Evolutionary conservation across 1,140 invertebrate species (phyloP).

Genomic region (Caenorhabditis latens): DNA sequence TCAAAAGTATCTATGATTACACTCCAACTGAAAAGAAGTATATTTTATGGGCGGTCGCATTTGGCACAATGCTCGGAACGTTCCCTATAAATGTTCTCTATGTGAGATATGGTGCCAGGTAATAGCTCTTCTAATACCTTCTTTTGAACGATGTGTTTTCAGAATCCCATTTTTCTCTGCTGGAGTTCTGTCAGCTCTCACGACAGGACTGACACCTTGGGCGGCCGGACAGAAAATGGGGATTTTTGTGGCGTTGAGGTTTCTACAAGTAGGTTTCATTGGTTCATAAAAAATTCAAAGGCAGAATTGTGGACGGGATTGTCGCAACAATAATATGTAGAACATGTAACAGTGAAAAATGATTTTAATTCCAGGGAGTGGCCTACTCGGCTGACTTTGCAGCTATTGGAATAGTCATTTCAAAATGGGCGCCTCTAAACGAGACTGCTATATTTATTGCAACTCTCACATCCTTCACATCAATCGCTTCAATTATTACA

Average conservation of each 20-base stretch:
- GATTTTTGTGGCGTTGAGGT: slow-evolving; percentile 52
- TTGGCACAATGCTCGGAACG: slow-evolving; percentile 61
- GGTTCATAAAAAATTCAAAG: too few species aligned
- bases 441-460: slow-evolving; percentile 66
- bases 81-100: slow-evolving; percentile 61
- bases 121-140: neutral
- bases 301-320: too few species aligned
- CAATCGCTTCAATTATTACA: slow-evolving; percentile 61
- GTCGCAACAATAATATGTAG: neutral
- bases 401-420: slow-evolving; percentile 59
- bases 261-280: slow-evolving; percentile 43
- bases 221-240: slow-evolving; percentile 12
- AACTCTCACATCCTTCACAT: slow-evolving; percentile 64
- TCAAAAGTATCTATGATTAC: slow-evolving; percentile 47
- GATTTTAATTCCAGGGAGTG: slow-evolving; percentile 52
- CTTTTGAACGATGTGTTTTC: neutral
- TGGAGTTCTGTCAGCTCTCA: slow-evolving; percentile 48
- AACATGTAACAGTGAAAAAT: too few species aligned
- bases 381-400: slow-evolving; percentile 65
- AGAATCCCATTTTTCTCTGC: slow-evolving; percentile 59
- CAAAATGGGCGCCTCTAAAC: slow-evolving; percentile 65
- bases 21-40: slow-evolving; percentile 35
- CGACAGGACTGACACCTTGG: slow-evolving; percentile 55
- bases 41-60: slow-evolving; percentile 61
- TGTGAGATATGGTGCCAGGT: slow-evolving; percentile 57